Percentiles rank a stretch among this genome's conserved stretches.
These are phyloP conservation scores for Leucoraja ocellata DNA, from an alignment of 2,797 vertebrate genomes.

Conservation along the genomic window DNA sequence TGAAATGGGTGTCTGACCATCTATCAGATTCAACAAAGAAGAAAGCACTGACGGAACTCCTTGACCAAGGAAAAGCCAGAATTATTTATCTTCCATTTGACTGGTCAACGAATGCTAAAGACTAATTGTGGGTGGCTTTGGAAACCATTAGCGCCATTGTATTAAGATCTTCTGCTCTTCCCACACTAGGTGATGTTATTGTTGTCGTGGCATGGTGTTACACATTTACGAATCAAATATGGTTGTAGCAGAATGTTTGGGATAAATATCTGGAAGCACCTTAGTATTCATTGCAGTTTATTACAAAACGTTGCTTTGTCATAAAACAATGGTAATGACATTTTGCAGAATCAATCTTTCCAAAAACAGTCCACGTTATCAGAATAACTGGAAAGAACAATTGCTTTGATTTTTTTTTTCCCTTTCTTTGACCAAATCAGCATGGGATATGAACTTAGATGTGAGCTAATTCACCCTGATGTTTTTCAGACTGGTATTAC, in stretches of 20 bases:
- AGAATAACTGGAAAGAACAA: too few relatives aligned
- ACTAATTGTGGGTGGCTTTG: slow-evolving; percentile 47
- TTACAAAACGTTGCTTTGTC: background rate
- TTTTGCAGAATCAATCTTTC: background rate
- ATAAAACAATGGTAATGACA: background rate
- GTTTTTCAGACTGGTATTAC: too few relatives aligned
- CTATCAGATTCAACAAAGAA: slow-evolving; percentile 66
- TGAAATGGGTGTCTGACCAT: slow-evolving; percentile 66
- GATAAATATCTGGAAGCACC: background rate
- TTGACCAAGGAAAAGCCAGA: slow-evolving; percentile 61
- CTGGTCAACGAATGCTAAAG: slow-evolving; percentile 63
- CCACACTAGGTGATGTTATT: slow-evolving; percentile 39
- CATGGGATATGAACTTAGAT: too few relatives aligned
- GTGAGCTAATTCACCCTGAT: too few relatives aligned
- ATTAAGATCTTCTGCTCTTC: slow-evolving; percentile 38
- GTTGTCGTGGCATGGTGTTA: slow-evolving; percentile 51
- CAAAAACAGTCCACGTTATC: background rate
- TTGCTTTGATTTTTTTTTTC: too few relatives aligned
- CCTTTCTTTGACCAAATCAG: too few relatives aligned
- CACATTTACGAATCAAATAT: slow-evolving; percentile 50
- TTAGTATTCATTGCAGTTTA: background rate
- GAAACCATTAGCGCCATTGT: background rate
- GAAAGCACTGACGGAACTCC: slow-evolving; percentile 56
- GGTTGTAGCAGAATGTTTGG: background rate
- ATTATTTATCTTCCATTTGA: slow-evolving; percentile 68